Evolutionary conservation across 1,140 invertebrate species (phyloP), one percentile per base, ranked within the genome.

Genomic region (Trachelipus rathkii): DNA sequence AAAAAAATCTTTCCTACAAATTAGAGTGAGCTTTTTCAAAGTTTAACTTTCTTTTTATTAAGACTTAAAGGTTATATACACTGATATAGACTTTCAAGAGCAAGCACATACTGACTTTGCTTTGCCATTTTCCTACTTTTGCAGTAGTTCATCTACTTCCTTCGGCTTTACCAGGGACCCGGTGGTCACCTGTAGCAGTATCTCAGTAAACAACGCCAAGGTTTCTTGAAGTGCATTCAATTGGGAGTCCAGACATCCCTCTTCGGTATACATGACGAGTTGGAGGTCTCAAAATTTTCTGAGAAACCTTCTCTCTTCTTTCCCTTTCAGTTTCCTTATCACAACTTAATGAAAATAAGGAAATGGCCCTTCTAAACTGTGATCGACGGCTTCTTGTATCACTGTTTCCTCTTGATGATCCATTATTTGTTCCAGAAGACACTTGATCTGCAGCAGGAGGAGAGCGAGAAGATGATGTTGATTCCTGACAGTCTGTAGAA

Each of bases 291-390:
- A 75, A 24, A 10, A 75, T 75, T 44, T 75, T 75, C 45, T 75
- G 73, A 46, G 66, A 44, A 9, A 53, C 24, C 10, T 33, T 43
- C 11, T 43, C 44, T 21, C 45, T 68, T 33, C 69, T 75, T 10
- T 75, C 73, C 11, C 73, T 66, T 33, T 75, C 73, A 10, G 73
- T 75, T 33, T 75, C 73, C 23, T 75, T 75, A 19, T 75, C 73
- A 19, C 73, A 75, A 67, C 73, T 75, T 23, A 75, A 23, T n/a
- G 73, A 75, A 75, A 75, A 75, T 7, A 75, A 43, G 7, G 73
- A 75, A 4, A 75, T 75, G 13, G 73, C 73, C 45, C 73, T 75
- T 10, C 73, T 6, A 24, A 75, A 75, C 53, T 75, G 73, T 1
- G 73, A 75, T 10, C 73, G 50, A 19, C 73, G 66, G 44, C 73